Conservation (phyloP, 2,888 invertebrate species). For the Hypercompe scribonia region DNA sequence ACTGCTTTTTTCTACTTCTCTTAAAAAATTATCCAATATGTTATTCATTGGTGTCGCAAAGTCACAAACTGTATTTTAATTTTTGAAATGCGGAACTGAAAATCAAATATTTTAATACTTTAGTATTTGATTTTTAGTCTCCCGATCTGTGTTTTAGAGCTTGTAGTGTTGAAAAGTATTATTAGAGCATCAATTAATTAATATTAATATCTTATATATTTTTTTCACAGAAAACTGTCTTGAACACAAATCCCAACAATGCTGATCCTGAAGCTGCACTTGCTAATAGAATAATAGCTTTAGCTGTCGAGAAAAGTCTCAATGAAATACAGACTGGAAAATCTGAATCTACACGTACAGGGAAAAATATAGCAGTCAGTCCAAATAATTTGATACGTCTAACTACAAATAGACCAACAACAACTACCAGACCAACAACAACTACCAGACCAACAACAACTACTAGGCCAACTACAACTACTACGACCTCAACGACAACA, state of each 20-base stretch:
- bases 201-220: conserved; percentile 6
- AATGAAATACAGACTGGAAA: conserved; percentile 76
- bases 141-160: not conserved
- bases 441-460: conserved; percentile 60
- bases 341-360: conserved; percentile 62
- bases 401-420: conserved; percentile 52
- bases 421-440: conserved; percentile 53
- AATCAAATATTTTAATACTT: not conserved
- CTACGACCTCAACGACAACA: conserved; percentile 60
- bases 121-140: not conserved
- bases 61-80: not conserved
- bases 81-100: not conserved
- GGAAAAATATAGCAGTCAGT: conserved; percentile 66
- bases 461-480: conserved; percentile 59
- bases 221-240: conserved; percentile 76
- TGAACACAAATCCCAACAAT: conserved; percentile 72
- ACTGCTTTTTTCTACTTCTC: too few relatives aligned
- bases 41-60: not conserved
- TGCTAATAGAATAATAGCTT: conserved; percentile 85
- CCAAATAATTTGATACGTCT: conserved; percentile 63
- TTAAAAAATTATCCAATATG: too few relatives aligned
- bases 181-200: not conserved
- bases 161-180: not conserved
- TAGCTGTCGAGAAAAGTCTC: conserved; percentile 84
- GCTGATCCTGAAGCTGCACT: conserved; percentile 80